Evolutionary conservation across 2,888 invertebrate species (phyloP), one percentile per base, ranked within the genome.

Genomic region (Aproaerema taeniolella): DNA sequence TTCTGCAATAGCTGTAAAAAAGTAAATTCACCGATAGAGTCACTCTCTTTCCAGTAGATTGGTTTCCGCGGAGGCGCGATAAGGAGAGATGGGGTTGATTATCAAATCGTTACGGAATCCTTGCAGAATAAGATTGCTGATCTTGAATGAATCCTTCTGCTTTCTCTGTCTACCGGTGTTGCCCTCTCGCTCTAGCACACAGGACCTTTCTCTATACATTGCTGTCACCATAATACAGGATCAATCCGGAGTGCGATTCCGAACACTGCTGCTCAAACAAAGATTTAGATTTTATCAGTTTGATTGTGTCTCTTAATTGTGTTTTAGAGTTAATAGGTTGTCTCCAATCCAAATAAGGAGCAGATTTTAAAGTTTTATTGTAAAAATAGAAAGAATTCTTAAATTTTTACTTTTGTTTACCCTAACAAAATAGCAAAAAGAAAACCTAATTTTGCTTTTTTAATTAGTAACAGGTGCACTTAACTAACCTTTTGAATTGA

Each of bases 101-200:
- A 72, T 67, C 65, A 71, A 68, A 71, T 70, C 64, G 61, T 60
- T 49, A 59, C 54, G 56, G 58, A 68, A 63, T 70, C 62, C 66
- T 71, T 63, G 61, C 65, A 68, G 71, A 74, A 74, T 72, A 66
- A 71, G 68, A 68, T 68, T 67, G 67, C 69, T 67, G 72, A 67
- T 77, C 67, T 68, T 80, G 73, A 82, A 81, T 81, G 77, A 79
- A 78, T 69, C 53, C 67, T 61, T 69, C 76, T 74, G 70, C 76
- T 73, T 73, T 82, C 80, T 79, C 79, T 55, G 60, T 80, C 78
- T 66, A 52, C 55, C 52, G 51, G 50, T 67, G 58, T 59, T 63
- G 63, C 61, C 58, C 63, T 80, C 76, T 71, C 79, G 58, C 68
- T 82, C 79, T 66, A 47, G 50, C 80, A 61, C 67, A 65, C 65